Evolutionary conservation across 2,113 vertebrate genomes (phyloP).

Genomic region (Grantiella picta): DNA sequence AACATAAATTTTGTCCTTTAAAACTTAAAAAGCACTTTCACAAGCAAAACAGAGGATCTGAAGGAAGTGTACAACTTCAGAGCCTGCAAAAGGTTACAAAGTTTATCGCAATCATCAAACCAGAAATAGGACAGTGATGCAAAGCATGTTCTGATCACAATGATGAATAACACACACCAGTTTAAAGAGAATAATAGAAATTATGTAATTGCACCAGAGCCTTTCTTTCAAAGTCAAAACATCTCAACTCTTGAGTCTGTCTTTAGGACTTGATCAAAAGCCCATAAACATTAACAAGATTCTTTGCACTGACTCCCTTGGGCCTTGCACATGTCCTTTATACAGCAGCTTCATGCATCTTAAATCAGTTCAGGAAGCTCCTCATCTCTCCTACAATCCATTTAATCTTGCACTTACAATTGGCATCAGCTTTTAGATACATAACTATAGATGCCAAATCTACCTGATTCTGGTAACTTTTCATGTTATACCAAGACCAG

Average conservation of each 20-base stretch:
- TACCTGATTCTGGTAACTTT: background rate
- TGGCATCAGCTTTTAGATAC: background rate
- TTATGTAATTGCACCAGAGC: background rate
- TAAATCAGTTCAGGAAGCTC: background rate
- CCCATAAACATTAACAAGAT: background rate
- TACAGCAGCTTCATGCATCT: background rate
- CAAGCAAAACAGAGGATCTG: background rate
- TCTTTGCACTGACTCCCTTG: background rate
- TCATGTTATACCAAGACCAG: background rate
- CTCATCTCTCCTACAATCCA: background rate
- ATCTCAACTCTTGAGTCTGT: background rate
- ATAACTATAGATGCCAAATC: background rate
- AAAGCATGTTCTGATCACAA: background rate
- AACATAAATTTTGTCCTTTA: background rate
- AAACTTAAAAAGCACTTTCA: background rate
- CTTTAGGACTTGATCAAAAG: constrained; percentile 9
- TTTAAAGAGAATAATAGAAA: constrained; percentile 8
- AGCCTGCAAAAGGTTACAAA: background rate
- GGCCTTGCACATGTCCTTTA: background rate
- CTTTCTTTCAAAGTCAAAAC: constrained; percentile 40
- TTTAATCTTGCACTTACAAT: background rate
- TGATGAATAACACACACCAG: background rate
- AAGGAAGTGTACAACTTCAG: background rate
- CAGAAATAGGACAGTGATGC: constrained; percentile 2
- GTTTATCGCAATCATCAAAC: background rate